These are phyloP conservation scores for Drosophila hamatofila DNA, from an alignment of 2,888 invertebrate species.

Conservation along the genomic window DNA sequence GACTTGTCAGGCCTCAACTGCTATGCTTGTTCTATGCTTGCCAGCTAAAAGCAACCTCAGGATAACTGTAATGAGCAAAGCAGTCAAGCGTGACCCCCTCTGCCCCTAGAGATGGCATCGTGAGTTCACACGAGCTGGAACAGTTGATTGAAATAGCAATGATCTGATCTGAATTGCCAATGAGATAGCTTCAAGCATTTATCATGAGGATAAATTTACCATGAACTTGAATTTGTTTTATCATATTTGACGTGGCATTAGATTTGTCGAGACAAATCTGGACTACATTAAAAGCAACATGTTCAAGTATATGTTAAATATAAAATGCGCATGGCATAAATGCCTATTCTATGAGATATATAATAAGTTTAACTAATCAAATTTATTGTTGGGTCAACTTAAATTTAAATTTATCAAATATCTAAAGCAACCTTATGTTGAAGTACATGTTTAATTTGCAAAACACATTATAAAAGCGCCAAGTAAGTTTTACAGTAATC, in stretches of 20 bases:
- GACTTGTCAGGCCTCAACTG: slow-evolving; percentile 21
- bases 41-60: slow-evolving; percentile 20
- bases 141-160: too few relatives aligned
- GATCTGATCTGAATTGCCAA: not conserved
- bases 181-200: not conserved
- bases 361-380: too few relatives aligned
- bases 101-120: slow-evolving; percentile 25
- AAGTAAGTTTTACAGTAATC: not conserved
- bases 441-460: not conserved
- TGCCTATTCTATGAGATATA: not conserved
- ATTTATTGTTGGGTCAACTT: too few relatives aligned
- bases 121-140: not conserved
- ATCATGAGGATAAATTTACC: not conserved
- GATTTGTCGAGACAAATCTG: too few relatives aligned
- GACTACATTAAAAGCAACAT: not conserved
- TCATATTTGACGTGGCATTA: not conserved
- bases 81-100: slow-evolving; percentile 15
- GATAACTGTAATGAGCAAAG: slow-evolving; percentile 51
- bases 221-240: not conserved
- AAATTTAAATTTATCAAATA: not conserved
- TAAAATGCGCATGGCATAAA: not conserved
- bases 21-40: not conserved
- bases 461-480: too few relatives aligned
- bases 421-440: not conserved
- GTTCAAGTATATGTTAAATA: not conserved